Conservation (phyloP, 2,888 invertebrate genomes). For the Deilephila porcellus region DNA sequence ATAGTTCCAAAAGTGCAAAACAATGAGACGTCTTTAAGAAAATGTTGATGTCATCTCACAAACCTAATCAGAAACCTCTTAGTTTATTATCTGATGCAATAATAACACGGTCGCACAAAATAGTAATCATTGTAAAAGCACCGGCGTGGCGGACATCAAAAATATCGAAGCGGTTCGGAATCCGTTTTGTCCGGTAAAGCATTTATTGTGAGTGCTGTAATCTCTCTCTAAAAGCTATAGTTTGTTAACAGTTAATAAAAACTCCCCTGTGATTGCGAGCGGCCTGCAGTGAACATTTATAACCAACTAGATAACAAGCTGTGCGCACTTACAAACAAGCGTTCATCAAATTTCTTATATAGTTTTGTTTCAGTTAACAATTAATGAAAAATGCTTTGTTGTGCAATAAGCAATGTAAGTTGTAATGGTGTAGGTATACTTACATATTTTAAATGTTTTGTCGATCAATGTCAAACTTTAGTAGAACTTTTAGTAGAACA, state of each 20-base stretch:
- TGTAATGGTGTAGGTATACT: too few relatives aligned
- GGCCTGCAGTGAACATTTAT: conserved; percentile 23
- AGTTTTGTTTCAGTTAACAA: conserved; percentile 2
- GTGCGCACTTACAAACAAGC: conserved; percentile 15
- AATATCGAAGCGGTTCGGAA: conserved; percentile 44
- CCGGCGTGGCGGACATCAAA: conserved; percentile 38
- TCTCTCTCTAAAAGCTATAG: conserved; percentile 59
- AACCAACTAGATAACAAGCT: conserved; percentile 39
- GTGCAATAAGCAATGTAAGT: not conserved
- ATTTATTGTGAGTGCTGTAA: conserved; percentile 57
- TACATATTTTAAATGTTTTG: too few relatives aligned
- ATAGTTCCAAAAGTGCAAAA: not conserved
- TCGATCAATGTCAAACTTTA: too few relatives aligned
- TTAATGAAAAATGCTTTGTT: conserved; percentile 1
- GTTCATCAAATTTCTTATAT: conserved; percentile 8
- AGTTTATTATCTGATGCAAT: conserved; percentile 6
- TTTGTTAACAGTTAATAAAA: conserved; percentile 61
- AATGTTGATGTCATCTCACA: not conserved
- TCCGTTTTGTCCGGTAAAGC: conserved; percentile 46
- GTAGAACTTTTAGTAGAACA: too few relatives aligned
- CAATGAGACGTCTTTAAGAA: not conserved
- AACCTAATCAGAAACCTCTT: conserved; percentile 17
- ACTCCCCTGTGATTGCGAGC: conserved; percentile 48
- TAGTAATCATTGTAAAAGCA: conserved; percentile 53
- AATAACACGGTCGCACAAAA: conserved; percentile 34